These are phyloP conservation scores for Desmophyllum pertusum DNA, from an alignment of 92 coral and sea anemone genomes.

Conservation along the genomic window DNA sequence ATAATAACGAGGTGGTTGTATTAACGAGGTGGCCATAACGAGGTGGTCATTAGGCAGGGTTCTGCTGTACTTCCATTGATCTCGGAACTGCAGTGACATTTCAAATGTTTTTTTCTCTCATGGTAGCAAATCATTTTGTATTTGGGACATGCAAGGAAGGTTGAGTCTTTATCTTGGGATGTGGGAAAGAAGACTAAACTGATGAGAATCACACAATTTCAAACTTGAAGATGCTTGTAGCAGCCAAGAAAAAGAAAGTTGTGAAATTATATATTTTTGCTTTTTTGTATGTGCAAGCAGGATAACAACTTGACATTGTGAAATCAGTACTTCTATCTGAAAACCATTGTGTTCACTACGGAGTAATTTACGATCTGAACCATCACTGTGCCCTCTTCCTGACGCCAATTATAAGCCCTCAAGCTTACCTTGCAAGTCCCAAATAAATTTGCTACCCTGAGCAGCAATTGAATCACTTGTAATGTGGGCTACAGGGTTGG, in stretches of 20 bases:
- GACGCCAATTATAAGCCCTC: not conserved
- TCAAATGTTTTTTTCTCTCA: not conserved
- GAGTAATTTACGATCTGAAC: no score
- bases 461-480: not conserved
- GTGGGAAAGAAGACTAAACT: not conserved
- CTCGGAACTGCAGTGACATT: not conserved
- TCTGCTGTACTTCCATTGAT: not conserved
- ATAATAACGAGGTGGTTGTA: not conserved
- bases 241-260: not conserved
- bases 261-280: no score
- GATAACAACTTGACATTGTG: no score
- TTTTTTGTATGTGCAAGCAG: no score
- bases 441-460: not conserved
- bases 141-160: not conserved
- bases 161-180: not conserved
- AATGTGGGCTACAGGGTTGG: not conserved
- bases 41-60: not conserved
- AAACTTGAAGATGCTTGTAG: not conserved
- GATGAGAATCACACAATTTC: not conserved
- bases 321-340: no score
- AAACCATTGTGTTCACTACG: no score
- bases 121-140: not conserved
- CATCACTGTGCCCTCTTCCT: no score
- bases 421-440: conserved; percentile 3
- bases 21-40: not conserved